phyloP scores from a whole-genome alignment of 2,113 vertebrate genomes.

The Platysteira castanea region DNA sequence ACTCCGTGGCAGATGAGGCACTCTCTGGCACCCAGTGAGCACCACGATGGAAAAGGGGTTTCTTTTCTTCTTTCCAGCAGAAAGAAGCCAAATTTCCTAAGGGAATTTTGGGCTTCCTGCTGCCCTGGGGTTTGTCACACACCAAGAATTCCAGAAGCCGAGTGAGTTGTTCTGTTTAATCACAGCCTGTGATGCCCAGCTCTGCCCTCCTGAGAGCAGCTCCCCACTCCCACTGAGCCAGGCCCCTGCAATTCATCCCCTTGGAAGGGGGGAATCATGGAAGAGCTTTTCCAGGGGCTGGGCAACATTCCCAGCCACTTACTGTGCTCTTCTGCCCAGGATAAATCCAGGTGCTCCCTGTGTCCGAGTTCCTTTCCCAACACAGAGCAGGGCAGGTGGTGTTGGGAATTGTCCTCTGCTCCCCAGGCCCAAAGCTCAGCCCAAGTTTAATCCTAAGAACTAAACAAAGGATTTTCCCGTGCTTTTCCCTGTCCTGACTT shows the following conservation, averaged over 20 bases:
- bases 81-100: neutral
- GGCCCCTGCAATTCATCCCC: neutral
- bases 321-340: neutral
- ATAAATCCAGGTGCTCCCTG: neutral
- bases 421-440: neutral
- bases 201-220: neutral
- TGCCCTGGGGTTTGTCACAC: neutral
- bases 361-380: neutral
- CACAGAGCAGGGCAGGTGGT: neutral
- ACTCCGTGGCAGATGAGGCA: neutral
- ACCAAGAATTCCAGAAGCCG: neutral
- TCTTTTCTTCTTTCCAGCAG: neutral
- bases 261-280: neutral
- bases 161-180: neutral
- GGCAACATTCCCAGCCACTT: neutral
- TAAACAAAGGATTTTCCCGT: neutral
- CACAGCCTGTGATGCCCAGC: neutral
- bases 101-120: neutral
- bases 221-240: rapidly evolving
- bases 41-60: neutral
- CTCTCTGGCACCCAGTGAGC: neutral
- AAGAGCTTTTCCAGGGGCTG: neutral
- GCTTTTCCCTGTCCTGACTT: neutral
- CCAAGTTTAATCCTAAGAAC: neutral
- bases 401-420: neutral